These are phyloP conservation scores for Gonatopus flavifemur DNA, from an alignment of 1,140 invertebrate species.

Conservation along the genomic window DNA sequence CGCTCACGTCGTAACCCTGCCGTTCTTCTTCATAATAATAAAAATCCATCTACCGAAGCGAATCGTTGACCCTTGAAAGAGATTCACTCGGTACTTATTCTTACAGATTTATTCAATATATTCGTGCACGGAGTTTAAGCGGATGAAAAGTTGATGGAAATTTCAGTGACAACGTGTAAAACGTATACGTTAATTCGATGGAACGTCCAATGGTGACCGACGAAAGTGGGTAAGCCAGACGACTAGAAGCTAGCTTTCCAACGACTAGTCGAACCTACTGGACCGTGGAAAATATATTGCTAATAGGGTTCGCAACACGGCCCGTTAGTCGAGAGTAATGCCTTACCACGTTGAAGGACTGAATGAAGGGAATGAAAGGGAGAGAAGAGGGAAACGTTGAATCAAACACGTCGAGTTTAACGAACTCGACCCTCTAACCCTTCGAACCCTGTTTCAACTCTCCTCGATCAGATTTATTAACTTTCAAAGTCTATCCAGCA, in stretches of 20 bases:
- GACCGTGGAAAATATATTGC: constrained; percentile 48
- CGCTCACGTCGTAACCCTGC: too few relatives aligned
- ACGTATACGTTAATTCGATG: constrained; percentile 29
- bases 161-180: constrained; percentile 40
- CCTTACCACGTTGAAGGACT: constrained; percentile 37
- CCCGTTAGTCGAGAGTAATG: constrained; percentile 47
- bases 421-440: neutral
- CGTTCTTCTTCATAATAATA: too few relatives aligned
- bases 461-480: constrained; percentile 26
- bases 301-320: constrained; percentile 46
- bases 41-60: too few relatives aligned
- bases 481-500: constrained; percentile 17
- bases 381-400: constrained; percentile 42
- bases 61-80: too few relatives aligned
- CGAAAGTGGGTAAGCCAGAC: too few relatives aligned
- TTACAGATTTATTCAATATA: too few relatives aligned
- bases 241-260: too few relatives aligned
- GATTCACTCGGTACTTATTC: too few relatives aligned
- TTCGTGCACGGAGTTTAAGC: too few relatives aligned
- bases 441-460: constrained; percentile 3
- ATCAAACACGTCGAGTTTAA: constrained; percentile 30
- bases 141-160: too few relatives aligned
- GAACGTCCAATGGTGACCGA: constrained; percentile 18
- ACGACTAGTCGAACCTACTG: too few relatives aligned
- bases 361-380: too few relatives aligned